Conservation (phyloP, 2,113 vertebrate genomes). For the Crotalus helleri region DNA sequence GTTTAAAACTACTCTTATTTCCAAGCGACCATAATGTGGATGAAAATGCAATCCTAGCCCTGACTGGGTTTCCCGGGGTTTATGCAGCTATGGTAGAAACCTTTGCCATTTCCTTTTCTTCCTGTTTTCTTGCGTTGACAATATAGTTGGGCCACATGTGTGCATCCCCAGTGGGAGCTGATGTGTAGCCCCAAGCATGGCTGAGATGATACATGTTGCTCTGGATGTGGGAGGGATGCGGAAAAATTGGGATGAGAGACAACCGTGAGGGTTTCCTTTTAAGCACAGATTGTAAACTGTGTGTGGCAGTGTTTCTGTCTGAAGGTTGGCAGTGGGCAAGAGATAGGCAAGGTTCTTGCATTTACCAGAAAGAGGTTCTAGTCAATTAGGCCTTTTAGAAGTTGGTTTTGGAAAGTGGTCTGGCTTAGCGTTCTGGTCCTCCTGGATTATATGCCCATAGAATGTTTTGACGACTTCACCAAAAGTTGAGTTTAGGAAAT, state of each 20-base stretch:
- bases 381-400: background rate
- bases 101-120: conserved; percentile 6
- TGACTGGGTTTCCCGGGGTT: conserved; percentile 6
- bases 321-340: background rate
- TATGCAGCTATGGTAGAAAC: conserved; percentile 9
- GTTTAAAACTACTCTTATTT: conserved; percentile 9
- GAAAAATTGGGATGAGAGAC: background rate
- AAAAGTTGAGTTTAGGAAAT: background rate
- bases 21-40: background rate
- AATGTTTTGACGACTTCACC: background rate
- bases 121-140: conserved; percentile 4
- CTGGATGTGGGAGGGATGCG: background rate
- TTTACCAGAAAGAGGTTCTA: background rate
- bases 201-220: background rate
- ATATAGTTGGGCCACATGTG: conserved; percentile 3
- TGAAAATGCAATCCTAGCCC: conserved; percentile 12
- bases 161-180: conserved; percentile 37
- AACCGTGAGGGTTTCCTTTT: background rate
- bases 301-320: background rate
- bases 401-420: background rate
- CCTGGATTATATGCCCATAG: background rate
- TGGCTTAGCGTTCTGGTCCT: background rate
- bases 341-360: background rate
- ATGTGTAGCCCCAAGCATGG: conserved; percentile 7
- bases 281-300: background rate